Evolutionary conservation across 2,797 vertebrate species (phyloP).

Genomic region (Acipenser ruthenus): DNA sequence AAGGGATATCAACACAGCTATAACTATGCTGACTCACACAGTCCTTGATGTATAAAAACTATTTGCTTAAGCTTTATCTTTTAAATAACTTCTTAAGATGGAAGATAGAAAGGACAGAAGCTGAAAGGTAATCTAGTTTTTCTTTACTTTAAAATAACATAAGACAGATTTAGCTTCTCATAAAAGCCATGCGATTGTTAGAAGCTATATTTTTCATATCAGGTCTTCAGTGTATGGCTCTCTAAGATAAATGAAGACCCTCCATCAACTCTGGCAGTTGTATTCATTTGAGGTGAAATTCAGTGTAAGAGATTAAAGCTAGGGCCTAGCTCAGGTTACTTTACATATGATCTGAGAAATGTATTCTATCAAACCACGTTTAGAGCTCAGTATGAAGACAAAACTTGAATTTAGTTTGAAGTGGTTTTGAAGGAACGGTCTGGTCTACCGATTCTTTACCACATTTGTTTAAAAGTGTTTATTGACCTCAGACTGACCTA

Average conservation of each 20-base stretch:
- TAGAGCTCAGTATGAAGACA: too few species aligned
- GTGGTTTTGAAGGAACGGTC: too few species aligned
- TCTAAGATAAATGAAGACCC: not conserved
- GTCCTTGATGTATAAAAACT: conserved; percentile 1
- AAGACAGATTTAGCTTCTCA: conserved; percentile 1
- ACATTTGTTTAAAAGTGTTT: too few species aligned
- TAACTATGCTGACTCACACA: not conserved
- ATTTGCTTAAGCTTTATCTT: not conserved
- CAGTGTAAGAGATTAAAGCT: not conserved
- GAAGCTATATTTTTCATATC: not conserved
- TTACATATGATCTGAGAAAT: too few species aligned
- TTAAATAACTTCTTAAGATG: not conserved
- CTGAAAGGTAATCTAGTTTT: not conserved
- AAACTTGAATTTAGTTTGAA: too few species aligned
- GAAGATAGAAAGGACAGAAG: not conserved
- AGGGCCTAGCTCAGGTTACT: not conserved
- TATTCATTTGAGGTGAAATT: not conserved
- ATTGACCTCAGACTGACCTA: too few species aligned
- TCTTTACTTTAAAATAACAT: not conserved
- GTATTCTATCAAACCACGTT: too few species aligned
- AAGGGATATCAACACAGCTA: not conserved
- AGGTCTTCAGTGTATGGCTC: not conserved
- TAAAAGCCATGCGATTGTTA: not conserved
- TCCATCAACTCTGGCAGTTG: not conserved
- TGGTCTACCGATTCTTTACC: too few species aligned